Base-by-base conservation (phyloP, 2,797 vertebrate genomes). In the Naso thynnoides region DNA sequence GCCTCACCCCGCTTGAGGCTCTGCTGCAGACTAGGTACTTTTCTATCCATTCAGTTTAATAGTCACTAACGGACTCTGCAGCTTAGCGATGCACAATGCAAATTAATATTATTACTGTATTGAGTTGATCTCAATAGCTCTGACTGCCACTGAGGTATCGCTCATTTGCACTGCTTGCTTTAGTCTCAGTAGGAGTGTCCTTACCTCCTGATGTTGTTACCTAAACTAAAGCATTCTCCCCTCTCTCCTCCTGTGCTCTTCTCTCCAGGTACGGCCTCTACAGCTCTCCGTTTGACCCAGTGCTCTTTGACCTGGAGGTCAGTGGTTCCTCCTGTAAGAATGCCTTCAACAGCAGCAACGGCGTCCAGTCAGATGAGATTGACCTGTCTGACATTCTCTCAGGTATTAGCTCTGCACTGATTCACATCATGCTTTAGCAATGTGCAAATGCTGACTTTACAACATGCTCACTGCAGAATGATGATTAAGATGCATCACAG, bases 291-390 rank as follows among this genome's bases (percentile, higher is more conserved):
- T 99, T 99, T 86, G 98, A 99, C 94, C 98, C 98, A 5, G 97
- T 99, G 85, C 96, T 99, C 33, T 99, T 99, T 92, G 98, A 99
- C 92, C 92, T 99, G 94, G 98, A 99, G 93, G 96, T 99, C 93
- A 98, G 95, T 63, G 98, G 98, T 19, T 99, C 97, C 39, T 98
- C 98, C 69, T 99, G 98, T 93, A 99, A 99, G 93, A 99, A 96
- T 64, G 91, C 97, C 4, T 99, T 96, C 86, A 99, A 95, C 90
- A 98, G 96, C 94, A 97, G 94, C 92, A 96, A 97, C 48, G 96
- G 97, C 39, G 95, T 98, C 58, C 98, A 98, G 82, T 99, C 98
- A 47, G 98, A 99, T 86, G 98, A 99, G 94, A 99, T 99, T 42
- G 98, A 99, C 92, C 95, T 99, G 69, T 99, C 98, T 52, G 98